Conservation (phyloP, 2,888 invertebrate species). For the Idaea straminata region DNA sequence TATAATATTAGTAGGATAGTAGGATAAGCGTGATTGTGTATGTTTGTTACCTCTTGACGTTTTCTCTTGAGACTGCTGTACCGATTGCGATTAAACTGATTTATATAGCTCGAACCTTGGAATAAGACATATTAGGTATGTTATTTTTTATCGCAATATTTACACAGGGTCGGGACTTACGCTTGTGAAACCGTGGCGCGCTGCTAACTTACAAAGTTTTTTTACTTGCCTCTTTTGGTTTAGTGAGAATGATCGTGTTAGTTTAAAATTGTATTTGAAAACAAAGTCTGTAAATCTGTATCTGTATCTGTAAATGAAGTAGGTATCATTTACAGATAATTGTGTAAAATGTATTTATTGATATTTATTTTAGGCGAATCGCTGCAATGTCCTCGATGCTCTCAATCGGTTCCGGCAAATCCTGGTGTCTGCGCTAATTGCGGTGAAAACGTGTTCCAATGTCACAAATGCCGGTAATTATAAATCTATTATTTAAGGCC, state of each 20-base stretch:
- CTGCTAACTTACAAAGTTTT: too few relatives aligned
- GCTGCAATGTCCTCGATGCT: slow-evolving; percentile 96
- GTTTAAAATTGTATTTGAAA: neutral
- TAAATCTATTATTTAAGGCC: neutral
- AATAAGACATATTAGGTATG: too few relatives aligned
- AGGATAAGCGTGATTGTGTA: neutral
- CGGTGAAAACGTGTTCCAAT: slow-evolving; percentile 99
- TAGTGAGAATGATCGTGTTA: neutral
- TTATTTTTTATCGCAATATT: too few relatives aligned
- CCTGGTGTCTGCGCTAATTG: slow-evolving; percentile 98
- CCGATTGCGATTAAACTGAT: too few relatives aligned
- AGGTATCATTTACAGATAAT: neutral
- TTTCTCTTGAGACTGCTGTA: neutral
- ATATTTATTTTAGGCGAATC: slow-evolving; percentile 82
- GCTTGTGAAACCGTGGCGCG: too few relatives aligned
- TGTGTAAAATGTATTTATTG: neutral
- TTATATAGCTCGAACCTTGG: too few relatives aligned
- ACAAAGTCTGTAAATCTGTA: too few relatives aligned
- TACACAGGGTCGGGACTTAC: too few relatives aligned
- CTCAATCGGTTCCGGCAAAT: slow-evolving; percentile 97
- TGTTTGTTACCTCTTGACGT: neutral
- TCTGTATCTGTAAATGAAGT: too few relatives aligned
- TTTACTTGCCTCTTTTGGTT: neutral
- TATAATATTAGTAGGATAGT: too few relatives aligned
- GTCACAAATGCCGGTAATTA: slow-evolving; percentile 94